Evolutionary conservation across 1,140 invertebrate genomes (phyloP).

Genomic region (Bombus haemorrhoidalis): DNA sequence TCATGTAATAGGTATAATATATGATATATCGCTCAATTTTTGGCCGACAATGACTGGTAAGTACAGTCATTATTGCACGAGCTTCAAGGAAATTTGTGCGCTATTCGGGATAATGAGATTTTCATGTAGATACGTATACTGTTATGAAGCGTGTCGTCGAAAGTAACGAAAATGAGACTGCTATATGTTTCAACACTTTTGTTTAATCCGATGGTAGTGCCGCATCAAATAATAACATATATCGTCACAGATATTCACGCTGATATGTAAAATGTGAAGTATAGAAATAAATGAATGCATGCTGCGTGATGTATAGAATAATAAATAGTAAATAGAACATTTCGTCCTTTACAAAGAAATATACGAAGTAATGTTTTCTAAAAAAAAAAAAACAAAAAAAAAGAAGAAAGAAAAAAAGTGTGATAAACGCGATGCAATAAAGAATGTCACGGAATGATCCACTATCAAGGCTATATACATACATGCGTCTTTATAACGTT

Average conservation of each 20-base stretch:
- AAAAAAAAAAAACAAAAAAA: too few relatives aligned
- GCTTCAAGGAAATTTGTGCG: background rate
- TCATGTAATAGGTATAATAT: background rate
- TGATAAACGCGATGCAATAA: too few relatives aligned
- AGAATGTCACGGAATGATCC: too few relatives aligned
- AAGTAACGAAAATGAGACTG: background rate
- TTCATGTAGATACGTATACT: background rate
- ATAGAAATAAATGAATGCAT: background rate
- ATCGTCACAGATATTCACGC: background rate
- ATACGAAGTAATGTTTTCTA: too few relatives aligned
- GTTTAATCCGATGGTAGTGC: background rate
- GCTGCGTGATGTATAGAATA: too few relatives aligned
- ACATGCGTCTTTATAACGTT: too few relatives aligned
- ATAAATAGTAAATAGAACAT: background rate
- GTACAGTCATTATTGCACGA: background rate
- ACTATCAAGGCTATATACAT: too few relatives aligned
- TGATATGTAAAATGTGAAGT: background rate
- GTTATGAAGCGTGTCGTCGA: background rate
- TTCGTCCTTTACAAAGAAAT: background rate
- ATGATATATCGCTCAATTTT: background rate
- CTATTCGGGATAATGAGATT: background rate
- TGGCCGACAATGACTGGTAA: background rate
- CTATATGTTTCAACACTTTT: background rate
- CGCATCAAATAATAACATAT: background rate
- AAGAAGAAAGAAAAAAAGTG: too few relatives aligned